Evolutionary conservation across 2,888 invertebrate species (phyloP).

Genomic region (Cosmorhoe ocellata): DNA sequence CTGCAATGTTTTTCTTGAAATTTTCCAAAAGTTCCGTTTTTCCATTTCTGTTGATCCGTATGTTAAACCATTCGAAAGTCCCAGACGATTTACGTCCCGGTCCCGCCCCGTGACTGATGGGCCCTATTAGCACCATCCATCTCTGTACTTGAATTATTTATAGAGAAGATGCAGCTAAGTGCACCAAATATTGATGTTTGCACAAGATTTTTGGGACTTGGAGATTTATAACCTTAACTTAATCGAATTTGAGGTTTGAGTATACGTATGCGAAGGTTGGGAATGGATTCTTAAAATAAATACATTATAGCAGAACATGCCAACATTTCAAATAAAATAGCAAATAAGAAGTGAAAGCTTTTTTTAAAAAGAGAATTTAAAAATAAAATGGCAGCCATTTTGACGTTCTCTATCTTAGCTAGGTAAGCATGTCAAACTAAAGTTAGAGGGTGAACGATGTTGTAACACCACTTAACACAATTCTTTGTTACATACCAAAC

Average conservation of each 20-base stretch:
- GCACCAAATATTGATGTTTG: conserved; percentile 36
- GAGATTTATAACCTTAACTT: conserved; percentile 3
- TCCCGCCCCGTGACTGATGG: conserved; percentile 57
- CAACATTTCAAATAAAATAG: no score
- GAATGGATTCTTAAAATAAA: no score
- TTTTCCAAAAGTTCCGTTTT: conserved; percentile 12
- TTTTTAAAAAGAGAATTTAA: no score
- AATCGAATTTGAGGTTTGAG: conserved; percentile 4
- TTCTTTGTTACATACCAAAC: background rate
- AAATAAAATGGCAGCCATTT: no score
- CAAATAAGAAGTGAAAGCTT: no score
- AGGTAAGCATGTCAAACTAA: no score
- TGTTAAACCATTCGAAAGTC: conserved; percentile 56
- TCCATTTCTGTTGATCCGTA: conserved; percentile 12
- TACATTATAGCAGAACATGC: no score
- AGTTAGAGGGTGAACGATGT: no score
- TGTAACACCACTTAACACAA: no score
- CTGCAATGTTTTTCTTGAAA: background rate
- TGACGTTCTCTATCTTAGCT: no score
- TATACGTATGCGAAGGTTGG: no score
- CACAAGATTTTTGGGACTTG: conserved; percentile 12
- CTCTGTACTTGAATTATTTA: conserved; percentile 66
- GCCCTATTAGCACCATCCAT: conserved; percentile 64
- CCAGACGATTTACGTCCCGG: conserved; percentile 69
- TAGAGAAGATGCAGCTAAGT: conserved; percentile 60